Conservation (phyloP, 1,140 invertebrate species). For the Habropoda laboriosa region DNA sequence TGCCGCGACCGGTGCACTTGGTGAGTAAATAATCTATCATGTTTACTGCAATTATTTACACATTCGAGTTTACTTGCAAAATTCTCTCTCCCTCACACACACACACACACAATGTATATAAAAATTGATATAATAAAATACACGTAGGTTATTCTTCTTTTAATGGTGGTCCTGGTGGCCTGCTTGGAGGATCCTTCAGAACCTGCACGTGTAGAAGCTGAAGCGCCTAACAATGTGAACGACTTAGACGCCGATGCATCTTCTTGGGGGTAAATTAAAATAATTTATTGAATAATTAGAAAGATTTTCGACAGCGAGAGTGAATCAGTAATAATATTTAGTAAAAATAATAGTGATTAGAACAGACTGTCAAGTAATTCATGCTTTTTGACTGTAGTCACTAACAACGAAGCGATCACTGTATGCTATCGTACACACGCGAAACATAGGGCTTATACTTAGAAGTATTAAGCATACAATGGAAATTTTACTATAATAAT, state of each 20-base stretch:
- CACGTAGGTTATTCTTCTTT: neutral
- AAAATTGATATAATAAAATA: neutral
- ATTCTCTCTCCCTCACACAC: no score
- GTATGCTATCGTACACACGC: no score
- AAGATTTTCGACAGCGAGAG: neutral
- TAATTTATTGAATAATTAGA: neutral
- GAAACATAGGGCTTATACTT: no score
- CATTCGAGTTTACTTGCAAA: neutral
- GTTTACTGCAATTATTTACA: neutral
- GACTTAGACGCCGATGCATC: slow-evolving; percentile 27
- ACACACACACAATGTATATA: neutral
- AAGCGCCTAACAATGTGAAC: neutral
- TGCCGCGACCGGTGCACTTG: slow-evolving; percentile 21
- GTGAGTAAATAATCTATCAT: slow-evolving; percentile 3
- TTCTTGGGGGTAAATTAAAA: neutral
- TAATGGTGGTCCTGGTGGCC: slow-evolving; percentile 17
- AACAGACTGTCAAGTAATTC: no score
- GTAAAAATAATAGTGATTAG: no score
- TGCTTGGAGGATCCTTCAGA: neutral
- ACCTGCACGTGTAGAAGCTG: neutral
- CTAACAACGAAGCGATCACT: no score
- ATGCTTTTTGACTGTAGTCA: no score
- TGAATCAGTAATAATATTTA: no score
- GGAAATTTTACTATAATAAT: no score
- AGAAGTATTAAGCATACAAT: no score